These are phyloP conservation scores for Ploceus nigricollis DNA, from an alignment of 2,113 vertebrate species.

Conservation along the genomic window DNA sequence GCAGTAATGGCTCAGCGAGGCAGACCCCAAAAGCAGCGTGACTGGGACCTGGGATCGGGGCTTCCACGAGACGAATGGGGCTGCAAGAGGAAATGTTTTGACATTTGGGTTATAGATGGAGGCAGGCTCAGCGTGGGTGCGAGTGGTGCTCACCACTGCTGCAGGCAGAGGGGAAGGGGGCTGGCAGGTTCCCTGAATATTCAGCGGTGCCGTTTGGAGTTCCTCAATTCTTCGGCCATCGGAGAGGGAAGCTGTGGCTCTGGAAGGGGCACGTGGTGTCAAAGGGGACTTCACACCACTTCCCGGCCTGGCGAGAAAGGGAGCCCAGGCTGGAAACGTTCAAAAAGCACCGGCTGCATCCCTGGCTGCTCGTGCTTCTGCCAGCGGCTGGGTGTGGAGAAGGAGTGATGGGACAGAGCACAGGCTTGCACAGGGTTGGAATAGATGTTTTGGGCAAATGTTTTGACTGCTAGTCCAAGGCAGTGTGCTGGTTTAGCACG, in stretches of 20 bases:
- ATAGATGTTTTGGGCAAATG: not conserved
- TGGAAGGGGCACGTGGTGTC: constrained; percentile 54
- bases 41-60: not conserved
- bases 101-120: constrained; percentile 63
- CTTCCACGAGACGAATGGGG: not conserved
- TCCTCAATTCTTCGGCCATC: constrained; percentile 57
- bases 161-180: constrained; percentile 42
- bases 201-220: constrained; percentile 44
- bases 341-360: not conserved
- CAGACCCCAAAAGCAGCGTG: constrained; percentile 17
- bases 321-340: not conserved
- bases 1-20: not conserved
- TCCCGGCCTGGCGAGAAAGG: constrained; percentile 22
- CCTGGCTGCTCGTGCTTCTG: not conserved
- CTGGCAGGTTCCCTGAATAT: constrained; percentile 61
- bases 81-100: constrained; percentile 64
- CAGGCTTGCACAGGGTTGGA: not conserved
- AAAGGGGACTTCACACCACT: constrained; percentile 53
- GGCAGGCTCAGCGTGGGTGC: constrained; percentile 3
- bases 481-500: not conserved
- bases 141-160: not conserved
- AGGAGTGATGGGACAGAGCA: not conserved
- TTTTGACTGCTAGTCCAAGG: not conserved
- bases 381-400: accelerated
- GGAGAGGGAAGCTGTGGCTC: constrained; percentile 66